Conservation (phyloP, 1,140 invertebrate genomes). For the Amyelois transitella region DNA sequence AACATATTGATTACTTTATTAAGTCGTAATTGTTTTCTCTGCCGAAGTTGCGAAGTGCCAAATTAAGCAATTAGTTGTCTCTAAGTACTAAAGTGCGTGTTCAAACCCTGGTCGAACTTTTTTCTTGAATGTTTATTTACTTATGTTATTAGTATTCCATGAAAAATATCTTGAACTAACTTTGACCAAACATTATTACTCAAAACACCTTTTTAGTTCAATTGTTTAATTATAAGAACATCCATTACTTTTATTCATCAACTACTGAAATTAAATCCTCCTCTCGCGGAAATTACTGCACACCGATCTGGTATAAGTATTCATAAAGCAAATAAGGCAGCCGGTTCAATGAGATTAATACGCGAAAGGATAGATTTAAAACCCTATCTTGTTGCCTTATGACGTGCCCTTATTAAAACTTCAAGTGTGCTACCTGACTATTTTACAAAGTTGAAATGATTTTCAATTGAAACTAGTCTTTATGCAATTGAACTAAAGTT, state of each 20-base stretch:
- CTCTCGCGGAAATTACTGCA: background rate
- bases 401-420: slow-evolving; percentile 39
- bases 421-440: slow-evolving; percentile 16
- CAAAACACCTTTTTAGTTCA: too few relatives aligned
- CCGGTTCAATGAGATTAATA: slow-evolving; percentile 39
- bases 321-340: slow-evolving; percentile 13
- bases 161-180: too few relatives aligned
- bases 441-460: background rate
- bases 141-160: too few relatives aligned
- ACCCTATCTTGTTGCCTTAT: slow-evolving; percentile 21
- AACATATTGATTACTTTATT: too few relatives aligned
- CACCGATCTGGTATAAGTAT: background rate
- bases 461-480: background rate
- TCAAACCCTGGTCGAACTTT: too few relatives aligned
- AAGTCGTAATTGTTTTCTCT: too few relatives aligned
- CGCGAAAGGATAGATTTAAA: slow-evolving; percentile 30
- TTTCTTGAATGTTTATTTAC: too few relatives aligned
- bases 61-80: too few relatives aligned
- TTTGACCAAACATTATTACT: too few relatives aligned
- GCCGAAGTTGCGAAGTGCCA: too few relatives aligned
- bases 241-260: background rate
- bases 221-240: slow-evolving; percentile 2
- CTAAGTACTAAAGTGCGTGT: too few relatives aligned
- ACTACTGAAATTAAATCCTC: background rate
- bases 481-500: background rate